A percentile compares a stretch with the other conserved stretches of the same genome.
These are phyloP conservation scores for Drosophila gaucha DNA, from an alignment of 2,888 invertebrate species.

Conservation along the genomic window DNA sequence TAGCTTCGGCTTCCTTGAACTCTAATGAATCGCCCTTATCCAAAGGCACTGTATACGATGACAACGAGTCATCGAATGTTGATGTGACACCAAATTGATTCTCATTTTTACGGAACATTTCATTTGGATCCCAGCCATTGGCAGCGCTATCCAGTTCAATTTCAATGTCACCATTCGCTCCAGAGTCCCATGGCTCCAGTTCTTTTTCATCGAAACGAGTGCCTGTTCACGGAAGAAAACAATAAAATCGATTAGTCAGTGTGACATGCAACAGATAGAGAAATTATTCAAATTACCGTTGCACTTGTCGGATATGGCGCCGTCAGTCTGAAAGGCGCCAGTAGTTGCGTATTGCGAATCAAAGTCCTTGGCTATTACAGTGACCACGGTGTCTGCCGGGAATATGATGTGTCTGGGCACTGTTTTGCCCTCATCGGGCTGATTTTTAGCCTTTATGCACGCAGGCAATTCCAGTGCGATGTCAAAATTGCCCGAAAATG, in stretches of 20 bases:
- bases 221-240: conserved; percentile 58
- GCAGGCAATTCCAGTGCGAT: conserved; percentile 95
- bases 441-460: conserved; percentile 85
- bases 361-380: conserved; percentile 92
- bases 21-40: conserved; percentile 94
- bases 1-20: conserved; percentile 88
- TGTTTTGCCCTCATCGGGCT: conserved; percentile 80
- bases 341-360: conserved; percentile 95
- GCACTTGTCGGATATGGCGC: conserved; percentile 92
- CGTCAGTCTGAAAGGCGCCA: conserved; percentile 95
- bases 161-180: conserved; percentile 87
- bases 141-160: conserved; percentile 90
- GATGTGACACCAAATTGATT: conserved; percentile 96
- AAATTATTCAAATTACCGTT: conserved; percentile 87
- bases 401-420: conserved; percentile 87
- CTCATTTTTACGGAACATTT: conserved; percentile 98
- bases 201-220: conserved; percentile 87
- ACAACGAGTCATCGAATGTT: conserved; percentile 95
- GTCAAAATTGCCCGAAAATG: conserved; percentile 95
- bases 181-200: conserved; percentile 95
- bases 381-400: conserved; percentile 93
- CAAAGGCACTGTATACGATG: conserved; percentile 96
- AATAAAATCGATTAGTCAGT: background rate
- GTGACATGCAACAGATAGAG: too few species aligned
- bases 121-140: conserved; percentile 98